A percentile compares a stretch with the other conserved stretches of the same genome.
phyloP scores from a whole-genome alignment of 2,888 invertebrate genomes.

The Pollenia amentaria region DNA sequence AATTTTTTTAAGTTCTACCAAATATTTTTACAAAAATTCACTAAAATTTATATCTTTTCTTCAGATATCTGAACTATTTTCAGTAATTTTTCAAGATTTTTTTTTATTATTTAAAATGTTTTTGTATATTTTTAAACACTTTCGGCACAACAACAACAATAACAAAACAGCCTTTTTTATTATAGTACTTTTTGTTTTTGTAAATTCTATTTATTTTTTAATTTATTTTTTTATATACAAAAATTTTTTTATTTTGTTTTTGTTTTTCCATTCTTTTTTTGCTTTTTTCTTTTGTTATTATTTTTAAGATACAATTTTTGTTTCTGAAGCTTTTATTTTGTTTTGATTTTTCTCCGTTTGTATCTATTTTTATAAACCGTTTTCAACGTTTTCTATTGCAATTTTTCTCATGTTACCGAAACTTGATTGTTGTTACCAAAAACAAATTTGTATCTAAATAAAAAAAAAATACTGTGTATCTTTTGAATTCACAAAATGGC shows the following conservation, averaged over 20 bases:
- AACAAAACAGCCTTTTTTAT: neutral
- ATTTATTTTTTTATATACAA: conserved; percentile 23
- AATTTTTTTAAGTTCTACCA: neutral
- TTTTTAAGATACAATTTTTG: conserved; percentile 8
- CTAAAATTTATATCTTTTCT: conserved; percentile 15
- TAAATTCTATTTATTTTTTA: neutral
- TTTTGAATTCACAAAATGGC: conserved; percentile 18
- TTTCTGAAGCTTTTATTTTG: neutral
- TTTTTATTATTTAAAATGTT: conserved; percentile 5
- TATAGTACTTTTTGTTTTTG: conserved; percentile 2
- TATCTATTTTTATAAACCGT: conserved; percentile 7
- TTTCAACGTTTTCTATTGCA: conserved; percentile 7
- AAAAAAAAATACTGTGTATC: conserved; percentile 25
- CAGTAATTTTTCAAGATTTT: conserved; percentile 21
- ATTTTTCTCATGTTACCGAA: conserved; percentile 18
- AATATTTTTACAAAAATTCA: conserved; percentile 10
- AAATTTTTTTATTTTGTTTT: conserved; percentile 47
- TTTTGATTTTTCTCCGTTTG: neutral
- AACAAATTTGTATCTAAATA: neutral
- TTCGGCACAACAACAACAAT: neutral
- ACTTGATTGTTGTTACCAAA: conserved; percentile 20
- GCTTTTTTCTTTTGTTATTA: neutral
- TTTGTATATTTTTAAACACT: neutral
- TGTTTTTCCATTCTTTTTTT: conserved; percentile 2
- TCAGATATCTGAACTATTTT: conserved; percentile 25